Percentiles rank a stretch among this genome's conserved stretches.
Conservation (phyloP, 2,888 invertebrate species). For the Scelioninae gen. 2 region DNA sequence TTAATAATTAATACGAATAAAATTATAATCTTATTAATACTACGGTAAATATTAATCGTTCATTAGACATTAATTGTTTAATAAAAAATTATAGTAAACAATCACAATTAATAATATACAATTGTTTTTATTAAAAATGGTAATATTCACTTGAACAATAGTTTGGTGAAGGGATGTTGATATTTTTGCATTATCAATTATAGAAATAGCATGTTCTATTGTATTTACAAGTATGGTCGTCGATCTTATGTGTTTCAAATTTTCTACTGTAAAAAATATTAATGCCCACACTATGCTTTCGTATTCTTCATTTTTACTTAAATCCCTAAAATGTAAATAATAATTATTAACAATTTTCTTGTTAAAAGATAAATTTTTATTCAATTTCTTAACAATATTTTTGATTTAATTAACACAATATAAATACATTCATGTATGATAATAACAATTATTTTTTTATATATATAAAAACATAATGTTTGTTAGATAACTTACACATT, state of each 20-base stretch:
- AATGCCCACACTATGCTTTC: constrained; percentile 84
- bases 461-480: neutral
- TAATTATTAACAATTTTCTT: neutral
- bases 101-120: neutral
- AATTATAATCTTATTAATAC: too few relatives aligned
- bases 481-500: constrained; percentile 72
- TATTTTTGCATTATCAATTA: constrained; percentile 72
- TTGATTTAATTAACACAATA: too few relatives aligned
- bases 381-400: too few relatives aligned
- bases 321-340: constrained; percentile 59
- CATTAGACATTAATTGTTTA: too few relatives aligned
- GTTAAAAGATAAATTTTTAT: neutral
- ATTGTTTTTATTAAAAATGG: too few relatives aligned
- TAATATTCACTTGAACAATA: constrained; percentile 76
- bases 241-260: constrained; percentile 80
- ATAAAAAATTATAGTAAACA: too few relatives aligned
- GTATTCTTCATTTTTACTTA: constrained; percentile 78
- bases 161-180: constrained; percentile 76
- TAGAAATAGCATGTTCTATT: constrained; percentile 78
- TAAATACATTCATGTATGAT: too few relatives aligned
- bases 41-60: too few relatives aligned
- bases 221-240: constrained; percentile 79
- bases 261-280: constrained; percentile 86
- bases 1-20: too few relatives aligned
- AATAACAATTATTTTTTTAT: too few relatives aligned